Percentiles rank a stretch among this genome's conserved stretches.
phyloP scores from a whole-genome alignment of 2,888 invertebrate species.

The Chrysopilus asiliformis region DNA sequence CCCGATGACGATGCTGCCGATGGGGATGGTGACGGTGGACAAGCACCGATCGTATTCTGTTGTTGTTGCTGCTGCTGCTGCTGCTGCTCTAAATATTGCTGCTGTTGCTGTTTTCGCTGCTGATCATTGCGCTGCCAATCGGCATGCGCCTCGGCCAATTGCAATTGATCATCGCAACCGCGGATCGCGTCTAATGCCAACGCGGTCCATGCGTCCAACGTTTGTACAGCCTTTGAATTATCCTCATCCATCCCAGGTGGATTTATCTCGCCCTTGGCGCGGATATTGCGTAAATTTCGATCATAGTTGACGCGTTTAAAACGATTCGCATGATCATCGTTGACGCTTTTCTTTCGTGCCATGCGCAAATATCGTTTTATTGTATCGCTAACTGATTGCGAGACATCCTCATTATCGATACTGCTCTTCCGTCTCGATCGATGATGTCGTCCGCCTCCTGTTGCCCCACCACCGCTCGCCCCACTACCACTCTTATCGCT shows the following conservation, averaged over 20 bases:
- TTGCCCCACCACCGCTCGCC: conserved; percentile 17
- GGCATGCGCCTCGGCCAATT: conserved; percentile 23
- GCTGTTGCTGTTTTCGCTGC: conserved; percentile 22
- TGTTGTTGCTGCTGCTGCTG: conserved; percentile 1
- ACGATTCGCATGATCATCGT: conserved; percentile 62
- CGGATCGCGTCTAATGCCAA: conserved; percentile 40
- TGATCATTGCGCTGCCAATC: conserved; percentile 24
- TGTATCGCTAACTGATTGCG: conserved; percentile 75
- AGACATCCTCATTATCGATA: conserved; percentile 72
- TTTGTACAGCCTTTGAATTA: conserved; percentile 61
- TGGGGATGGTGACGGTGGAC: conserved; percentile 1
- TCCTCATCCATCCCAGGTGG: conserved; percentile 69
- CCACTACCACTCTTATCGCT: conserved; percentile 26
- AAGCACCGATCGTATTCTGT: not conserved
- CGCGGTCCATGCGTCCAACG: conserved; percentile 61
- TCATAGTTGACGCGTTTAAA: conserved; percentile 84
- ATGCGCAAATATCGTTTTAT: conserved; percentile 74
- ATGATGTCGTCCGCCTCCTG: conserved; percentile 11
- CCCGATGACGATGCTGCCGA: too few species aligned
- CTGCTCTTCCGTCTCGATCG: conserved; percentile 52
- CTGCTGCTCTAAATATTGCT: conserved; percentile 21
- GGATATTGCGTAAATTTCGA: conserved; percentile 68
- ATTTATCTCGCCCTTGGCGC: conserved; percentile 59
- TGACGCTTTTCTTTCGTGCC: conserved; percentile 73
- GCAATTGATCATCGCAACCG: conserved; percentile 21